phyloP scores from a whole-genome alignment of 2,888 invertebrate species.

The Tetheella fluctuosa region DNA sequence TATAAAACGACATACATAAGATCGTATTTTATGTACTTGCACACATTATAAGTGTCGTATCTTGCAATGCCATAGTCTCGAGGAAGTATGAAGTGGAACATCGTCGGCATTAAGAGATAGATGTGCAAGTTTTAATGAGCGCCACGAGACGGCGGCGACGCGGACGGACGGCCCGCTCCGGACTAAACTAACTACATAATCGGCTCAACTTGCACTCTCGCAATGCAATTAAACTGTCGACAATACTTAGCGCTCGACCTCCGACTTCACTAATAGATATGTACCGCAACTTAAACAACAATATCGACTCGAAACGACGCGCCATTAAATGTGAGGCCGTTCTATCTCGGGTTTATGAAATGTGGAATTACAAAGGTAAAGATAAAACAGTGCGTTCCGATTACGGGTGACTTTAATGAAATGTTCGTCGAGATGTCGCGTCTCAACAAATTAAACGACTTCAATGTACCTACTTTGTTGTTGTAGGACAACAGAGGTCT shows the following conservation, averaged over 20 bases:
- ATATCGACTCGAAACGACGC: not conserved
- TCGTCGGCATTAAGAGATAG: not conserved
- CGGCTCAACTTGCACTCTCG: not conserved
- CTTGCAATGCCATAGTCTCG: not conserved
- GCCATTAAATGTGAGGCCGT: not conserved
- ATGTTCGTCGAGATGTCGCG: not conserved
- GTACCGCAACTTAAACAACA: not conserved
- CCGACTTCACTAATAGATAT: not conserved
- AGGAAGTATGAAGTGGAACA: not conserved
- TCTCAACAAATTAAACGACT: not conserved
- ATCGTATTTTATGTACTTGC: no score
- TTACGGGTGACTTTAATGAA: slow-evolving; percentile 1
- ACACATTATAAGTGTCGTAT: no score
- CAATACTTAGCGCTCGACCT: slow-evolving; percentile 2
- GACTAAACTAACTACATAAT: not conserved
- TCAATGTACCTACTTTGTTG: not conserved
- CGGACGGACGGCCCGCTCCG: not conserved
- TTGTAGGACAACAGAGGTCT: not conserved
- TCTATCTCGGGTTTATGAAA: not conserved
- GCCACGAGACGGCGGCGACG: not conserved
- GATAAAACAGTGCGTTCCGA: not conserved
- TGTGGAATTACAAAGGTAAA: not conserved
- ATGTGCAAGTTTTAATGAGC: slow-evolving; percentile 3
- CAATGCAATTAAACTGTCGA: not conserved
- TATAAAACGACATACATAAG: no score